Percentiles rank a stretch among this genome's conserved stretches.
Evolutionary conservation across 2,888 invertebrate species (phyloP).

Genomic region (Microctonus brassicae): DNA sequence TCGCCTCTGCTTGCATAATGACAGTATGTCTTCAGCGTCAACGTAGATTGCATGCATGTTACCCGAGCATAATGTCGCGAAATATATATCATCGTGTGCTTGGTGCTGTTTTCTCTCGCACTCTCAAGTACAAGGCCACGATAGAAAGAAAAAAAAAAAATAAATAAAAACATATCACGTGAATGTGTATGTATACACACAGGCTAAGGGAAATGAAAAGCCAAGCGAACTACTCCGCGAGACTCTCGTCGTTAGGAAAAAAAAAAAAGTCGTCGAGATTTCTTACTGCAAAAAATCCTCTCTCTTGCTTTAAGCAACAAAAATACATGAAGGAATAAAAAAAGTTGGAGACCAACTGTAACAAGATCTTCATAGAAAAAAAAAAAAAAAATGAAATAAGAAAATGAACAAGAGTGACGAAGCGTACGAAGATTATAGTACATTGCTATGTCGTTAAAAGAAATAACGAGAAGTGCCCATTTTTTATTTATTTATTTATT

Average conservation of each 20-base stretch:
- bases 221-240: conserved; percentile 12
- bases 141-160: too few species aligned
- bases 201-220: conserved; percentile 20
- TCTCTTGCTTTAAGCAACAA: conserved; percentile 15
- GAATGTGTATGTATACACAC: background rate
- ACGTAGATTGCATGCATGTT: conserved; percentile 53
- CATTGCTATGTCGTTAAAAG: conserved; percentile 25
- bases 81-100: conserved; percentile 46
- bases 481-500: conserved; percentile 30
- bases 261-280: conserved; percentile 46
- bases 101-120: conserved; percentile 27
- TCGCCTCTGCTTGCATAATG: background rate
- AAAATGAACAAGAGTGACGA: conserved; percentile 28
- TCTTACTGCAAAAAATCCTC: conserved; percentile 19
- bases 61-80: conserved; percentile 57
- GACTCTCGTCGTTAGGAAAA: conserved; percentile 32
- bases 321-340: conserved; percentile 1
- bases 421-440: conserved; percentile 24
- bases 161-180: too few species aligned
- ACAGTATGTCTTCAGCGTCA: background rate
- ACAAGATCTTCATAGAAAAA: conserved; percentile 7
- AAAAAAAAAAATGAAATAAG: conserved; percentile 15
- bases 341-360: conserved; percentile 8
- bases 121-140: conserved; percentile 14
- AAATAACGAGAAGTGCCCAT: conserved; percentile 35